These are phyloP conservation scores for Polia nebulosa DNA, from an alignment of 2,888 invertebrate species.

Conservation along the genomic window DNA sequence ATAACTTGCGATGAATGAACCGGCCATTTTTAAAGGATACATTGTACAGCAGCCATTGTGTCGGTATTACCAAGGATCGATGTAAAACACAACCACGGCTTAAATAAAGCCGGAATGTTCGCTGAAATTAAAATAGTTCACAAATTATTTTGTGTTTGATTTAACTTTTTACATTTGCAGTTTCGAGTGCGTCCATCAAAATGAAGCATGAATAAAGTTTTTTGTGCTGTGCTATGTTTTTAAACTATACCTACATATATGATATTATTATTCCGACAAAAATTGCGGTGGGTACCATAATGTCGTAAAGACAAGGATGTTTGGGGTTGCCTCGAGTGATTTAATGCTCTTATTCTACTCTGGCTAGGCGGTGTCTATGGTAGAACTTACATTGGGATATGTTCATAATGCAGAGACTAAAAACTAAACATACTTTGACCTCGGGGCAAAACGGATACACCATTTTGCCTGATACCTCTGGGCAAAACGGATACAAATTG, in stretches of 20 bases:
- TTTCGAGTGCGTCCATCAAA: slow-evolving; percentile 2
- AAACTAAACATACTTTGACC: too few species aligned
- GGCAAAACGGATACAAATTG: too few species aligned
- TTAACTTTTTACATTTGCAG: slow-evolving; percentile 29
- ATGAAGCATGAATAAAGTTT: slow-evolving; percentile 4
- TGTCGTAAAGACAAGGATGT: too few species aligned
- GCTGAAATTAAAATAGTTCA: slow-evolving; percentile 41
- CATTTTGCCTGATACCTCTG: too few species aligned
- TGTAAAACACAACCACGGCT: slow-evolving; percentile 19
- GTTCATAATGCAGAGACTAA: too few species aligned
- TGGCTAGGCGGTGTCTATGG: background rate
- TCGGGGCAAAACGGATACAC: too few species aligned
- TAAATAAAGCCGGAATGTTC: slow-evolving; percentile 31
- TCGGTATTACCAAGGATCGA: slow-evolving; percentile 9
- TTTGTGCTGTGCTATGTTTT: background rate
- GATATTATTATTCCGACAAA: background rate
- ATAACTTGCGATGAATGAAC: slow-evolving; percentile 29
- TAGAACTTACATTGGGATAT: too few species aligned
- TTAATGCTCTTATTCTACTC: background rate
- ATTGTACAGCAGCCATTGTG: slow-evolving; percentile 7
- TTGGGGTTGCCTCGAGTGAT: too few species aligned
- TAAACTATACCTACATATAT: background rate
- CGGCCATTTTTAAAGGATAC: slow-evolving; percentile 14
- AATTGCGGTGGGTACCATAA: background rate
- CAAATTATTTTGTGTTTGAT: slow-evolving; percentile 35